Conservation (phyloP, 2,797 vertebrate species). For the Rhabdomys pumilio region DNA sequence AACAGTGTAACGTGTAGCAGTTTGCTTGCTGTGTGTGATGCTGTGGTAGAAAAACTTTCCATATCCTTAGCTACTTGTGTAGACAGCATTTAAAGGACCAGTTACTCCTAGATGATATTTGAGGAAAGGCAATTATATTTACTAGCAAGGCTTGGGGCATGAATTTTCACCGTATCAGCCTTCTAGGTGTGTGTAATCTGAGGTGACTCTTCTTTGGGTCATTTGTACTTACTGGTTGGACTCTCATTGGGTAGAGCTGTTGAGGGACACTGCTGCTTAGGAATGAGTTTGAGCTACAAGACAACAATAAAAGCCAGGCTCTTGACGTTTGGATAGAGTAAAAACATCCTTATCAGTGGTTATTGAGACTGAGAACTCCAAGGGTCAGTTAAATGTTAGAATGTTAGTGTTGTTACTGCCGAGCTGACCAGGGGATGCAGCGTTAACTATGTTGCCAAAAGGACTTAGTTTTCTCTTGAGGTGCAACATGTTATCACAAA, state of each 20-base stretch:
- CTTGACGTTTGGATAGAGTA: background rate
- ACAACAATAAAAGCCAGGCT: background rate
- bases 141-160: background rate
- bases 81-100: background rate
- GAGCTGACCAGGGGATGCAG: background rate
- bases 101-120: background rate
- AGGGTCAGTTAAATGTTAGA: background rate
- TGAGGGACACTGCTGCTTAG: background rate
- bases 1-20: background rate
- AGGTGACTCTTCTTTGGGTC: background rate
- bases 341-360: background rate
- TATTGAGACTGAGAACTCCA: constrained; percentile 19
- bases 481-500: background rate
- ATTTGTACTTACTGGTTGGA: background rate
- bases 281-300: background rate
- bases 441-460: constrained; percentile 6
- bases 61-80: background rate
- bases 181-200: background rate
- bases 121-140: background rate
- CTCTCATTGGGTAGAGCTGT: background rate
- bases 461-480: background rate
- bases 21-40: background rate
- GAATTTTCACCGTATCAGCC: background rate
- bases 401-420: background rate
- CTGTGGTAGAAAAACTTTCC: constrained; percentile 24